Evolutionary conservation across 1,140 invertebrate species (phyloP), one percentile per base, ranked within the genome.

Genomic region (Globodera rostochiensis): DNA sequence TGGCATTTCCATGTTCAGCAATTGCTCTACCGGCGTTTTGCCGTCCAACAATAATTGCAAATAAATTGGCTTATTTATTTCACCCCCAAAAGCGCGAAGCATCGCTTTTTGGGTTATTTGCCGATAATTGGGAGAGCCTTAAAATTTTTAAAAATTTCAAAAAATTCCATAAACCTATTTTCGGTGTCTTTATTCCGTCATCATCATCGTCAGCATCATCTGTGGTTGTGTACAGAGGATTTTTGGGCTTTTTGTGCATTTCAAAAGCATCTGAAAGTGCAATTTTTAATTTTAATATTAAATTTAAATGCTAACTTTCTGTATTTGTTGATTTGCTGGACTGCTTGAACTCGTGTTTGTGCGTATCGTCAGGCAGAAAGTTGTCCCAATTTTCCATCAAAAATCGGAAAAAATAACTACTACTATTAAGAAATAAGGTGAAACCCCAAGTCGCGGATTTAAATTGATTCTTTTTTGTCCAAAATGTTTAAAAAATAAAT

Each of bases 1-100:
- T 25, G 69, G 69, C 69, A 71, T 71, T 47, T 71, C 69, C 69
- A 71, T 71, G 69, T 11, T 19, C 69, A 71, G 6, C 69, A 71
- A 21, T 47, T 47, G 21, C 6, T 71, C 69, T 5, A 71, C 69
- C 1, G 69, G 69, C 69, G 19, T 19, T 36, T 36, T 71, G 8
- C 69, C 69, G 21, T 71, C 69, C 69, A 71, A 47, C 69, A 71
- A 15, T 71, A 45, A 47, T 36, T 47, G 69, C 25, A 71, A 47
- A 71, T 11, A 71, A 13, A 71, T 71, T 21, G 57, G 57, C 15
- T 60, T 60, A 15, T 60, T 60, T 11, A 60, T 19, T 60, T 60
- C 57, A 6, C 9, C 57, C 11, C 57, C 57, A 8, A 15, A 15
- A 15, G 57, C 19, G 11, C 15, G 11, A 15, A 15, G 57, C 57